Evolutionary conservation across 2,888 invertebrate genomes (phyloP).

Genomic region (Blera fallax): DNA sequence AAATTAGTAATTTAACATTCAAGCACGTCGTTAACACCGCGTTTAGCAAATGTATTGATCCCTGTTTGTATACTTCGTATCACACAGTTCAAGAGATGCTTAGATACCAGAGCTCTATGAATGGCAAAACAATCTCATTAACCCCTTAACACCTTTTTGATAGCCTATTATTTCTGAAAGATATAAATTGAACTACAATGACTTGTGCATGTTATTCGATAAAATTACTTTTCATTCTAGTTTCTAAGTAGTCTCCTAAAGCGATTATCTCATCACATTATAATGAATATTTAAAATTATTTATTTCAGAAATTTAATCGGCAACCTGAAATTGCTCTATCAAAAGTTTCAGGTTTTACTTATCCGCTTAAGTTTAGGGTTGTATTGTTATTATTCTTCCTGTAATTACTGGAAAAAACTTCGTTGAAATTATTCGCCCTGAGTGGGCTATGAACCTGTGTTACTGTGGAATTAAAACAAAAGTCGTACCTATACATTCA

Average conservation of each 20-base stretch:
- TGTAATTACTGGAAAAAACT: not conserved
- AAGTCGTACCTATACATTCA: not conserved
- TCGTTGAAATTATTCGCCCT: no score
- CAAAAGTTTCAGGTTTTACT: not conserved
- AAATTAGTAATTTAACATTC: not conserved
- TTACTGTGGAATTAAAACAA: not conserved
- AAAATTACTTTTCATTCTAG: not conserved
- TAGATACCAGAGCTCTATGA: not conserved
- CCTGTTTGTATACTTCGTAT: not conserved
- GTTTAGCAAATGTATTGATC: not conserved
- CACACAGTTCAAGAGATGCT: not conserved
- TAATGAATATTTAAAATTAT: not conserved
- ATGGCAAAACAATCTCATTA: not conserved
- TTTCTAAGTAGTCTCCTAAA: not conserved
- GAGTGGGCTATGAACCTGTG: not conserved
- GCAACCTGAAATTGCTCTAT: not conserved
- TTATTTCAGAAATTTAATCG: not conserved
- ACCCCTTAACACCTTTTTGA: not conserved
- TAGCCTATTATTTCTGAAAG: not conserved
- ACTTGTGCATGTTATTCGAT: not conserved
- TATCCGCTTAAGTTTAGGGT: not conserved
- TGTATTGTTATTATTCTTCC: not conserved
- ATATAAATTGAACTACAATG: not conserved
- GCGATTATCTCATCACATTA: not conserved
- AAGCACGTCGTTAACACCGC: not conserved